Evolutionary conservation across 2,888 invertebrate genomes (phyloP), one percentile per base, ranked within the genome.

Genomic region (Melinopterus prodromus): DNA sequence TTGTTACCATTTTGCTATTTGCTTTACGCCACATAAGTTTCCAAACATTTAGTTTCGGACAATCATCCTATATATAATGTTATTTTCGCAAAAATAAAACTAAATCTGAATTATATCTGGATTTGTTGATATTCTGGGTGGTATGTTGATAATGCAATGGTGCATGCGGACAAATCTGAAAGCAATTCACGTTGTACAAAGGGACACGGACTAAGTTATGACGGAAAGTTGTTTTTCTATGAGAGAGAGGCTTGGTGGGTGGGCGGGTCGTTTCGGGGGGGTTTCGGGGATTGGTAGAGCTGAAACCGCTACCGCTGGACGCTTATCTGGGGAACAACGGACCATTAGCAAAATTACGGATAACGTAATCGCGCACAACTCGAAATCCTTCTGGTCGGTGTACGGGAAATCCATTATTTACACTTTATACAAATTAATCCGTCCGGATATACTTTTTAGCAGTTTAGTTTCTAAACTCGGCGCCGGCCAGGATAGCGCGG

Each of bases 401-500:
- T 69, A 38, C 74, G 37, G 36, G 74, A 72, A 79, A 79, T 77
- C 77, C 77, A 79, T 77, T 77, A 77, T 79, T 79, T 72, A 77
- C 77, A 77, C 77, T 79, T 77, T 72, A 72, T 79, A 79, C 77
- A 77, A 79, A 79, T 79, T 79, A 79, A 79, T 79, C 79, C 78
- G 75, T 69, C 69, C 79, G 79, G 79, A 79, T 77, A 79, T 77
- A 71, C 77, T 79, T 79, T 79, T 79, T 77, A 79, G 15, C 77
- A 79, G 77, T 79, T 79, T 79, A 79, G 79, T 79, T 79, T 79
- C 79, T 79, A 80, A 80, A 80, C 80, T 78, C 70, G 71, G 76
- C 72, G n/a, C 77, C 36, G 71, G 74, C 74, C 74, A 36, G 36
- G 37, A 6, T 35, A 37, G 36, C n/a, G 35, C 74, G 16, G 26